Evolutionary conservation across 1,140 invertebrate genomes (phyloP).

Genomic region (Trachymyrmex septentrionalis): DNA sequence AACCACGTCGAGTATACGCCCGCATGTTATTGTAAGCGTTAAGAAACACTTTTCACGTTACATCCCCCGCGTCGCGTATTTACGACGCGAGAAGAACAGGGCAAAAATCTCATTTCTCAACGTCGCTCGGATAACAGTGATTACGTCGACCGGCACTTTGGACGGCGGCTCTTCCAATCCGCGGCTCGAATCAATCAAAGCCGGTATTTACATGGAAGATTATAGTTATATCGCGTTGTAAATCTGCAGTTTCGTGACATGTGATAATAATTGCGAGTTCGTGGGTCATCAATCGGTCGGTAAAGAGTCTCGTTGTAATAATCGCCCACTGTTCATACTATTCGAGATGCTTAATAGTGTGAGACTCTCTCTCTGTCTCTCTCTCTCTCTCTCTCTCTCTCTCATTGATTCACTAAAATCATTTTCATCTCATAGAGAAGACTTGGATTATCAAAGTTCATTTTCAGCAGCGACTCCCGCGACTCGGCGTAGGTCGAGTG

Average conservation of each 20-base stretch:
- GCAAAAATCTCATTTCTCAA: slow-evolving; percentile 58
- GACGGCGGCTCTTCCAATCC: slow-evolving; percentile 42
- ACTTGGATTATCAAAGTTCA: slow-evolving; percentile 59
- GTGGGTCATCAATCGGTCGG: slow-evolving; percentile 40
- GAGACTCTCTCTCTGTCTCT: slow-evolving; percentile 25
- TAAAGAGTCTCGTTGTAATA: slow-evolving; percentile 58
- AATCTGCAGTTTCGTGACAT: background rate
- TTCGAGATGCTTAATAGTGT: slow-evolving; percentile 49
- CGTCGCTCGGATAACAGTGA: slow-evolving; percentile 55
- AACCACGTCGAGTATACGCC: slow-evolving; percentile 37
- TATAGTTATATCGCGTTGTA: slow-evolving; percentile 49
- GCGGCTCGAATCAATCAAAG: slow-evolving; percentile 57
- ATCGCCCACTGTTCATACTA: slow-evolving; percentile 61
- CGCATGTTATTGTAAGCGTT: slow-evolving; percentile 28
- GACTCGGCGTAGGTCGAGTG: slow-evolving; percentile 64
- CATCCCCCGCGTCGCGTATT: slow-evolving; percentile 13
- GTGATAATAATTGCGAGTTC: slow-evolving; percentile 54
- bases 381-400: background rate
- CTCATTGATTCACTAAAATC: slow-evolving; percentile 2
- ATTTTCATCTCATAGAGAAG: slow-evolving; percentile 13
- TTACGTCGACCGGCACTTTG: slow-evolving; percentile 36
- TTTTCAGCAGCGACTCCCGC: background rate
- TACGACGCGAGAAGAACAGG: background rate
- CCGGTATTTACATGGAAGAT: slow-evolving; percentile 52
- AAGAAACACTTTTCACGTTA: slow-evolving; percentile 2